phyloP scores from a whole-genome alignment of 2,888 invertebrate genomes.

The Teleogryllus oceanicus region DNA sequence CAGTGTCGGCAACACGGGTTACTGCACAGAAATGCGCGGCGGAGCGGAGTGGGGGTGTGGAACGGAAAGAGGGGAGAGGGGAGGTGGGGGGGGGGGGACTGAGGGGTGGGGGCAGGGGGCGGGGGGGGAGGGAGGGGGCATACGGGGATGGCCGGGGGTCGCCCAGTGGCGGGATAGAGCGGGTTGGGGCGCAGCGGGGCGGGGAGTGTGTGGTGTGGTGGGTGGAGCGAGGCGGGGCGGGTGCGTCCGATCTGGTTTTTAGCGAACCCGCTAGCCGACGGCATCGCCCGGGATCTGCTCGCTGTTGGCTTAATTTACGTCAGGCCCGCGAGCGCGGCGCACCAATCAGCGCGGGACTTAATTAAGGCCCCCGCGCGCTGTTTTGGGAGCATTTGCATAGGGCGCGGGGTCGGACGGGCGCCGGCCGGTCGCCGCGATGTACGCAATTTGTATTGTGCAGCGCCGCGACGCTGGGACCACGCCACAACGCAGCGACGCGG shows the following conservation, averaged over 20 bases:
- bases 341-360: background rate
- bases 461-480: background rate
- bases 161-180: too few species aligned
- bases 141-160: rapidly evolving
- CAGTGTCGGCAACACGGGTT: background rate
- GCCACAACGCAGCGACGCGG: background rate
- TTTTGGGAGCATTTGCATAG: slow-evolving; percentile 3
- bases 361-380: background rate
- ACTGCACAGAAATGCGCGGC: background rate
- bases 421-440: background rate
- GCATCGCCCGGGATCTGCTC: background rate
- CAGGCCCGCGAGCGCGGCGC: background rate
- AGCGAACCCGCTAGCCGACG: background rate
- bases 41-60: too few species aligned
- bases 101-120: too few species aligned
- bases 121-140: too few species aligned
- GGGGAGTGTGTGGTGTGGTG: too few species aligned
- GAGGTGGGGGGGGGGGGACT: rapidly evolving
- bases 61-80: too few species aligned
- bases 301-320: slow-evolving; percentile 10
- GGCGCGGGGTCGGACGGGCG: background rate
- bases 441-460: background rate
- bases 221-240: too few species aligned
- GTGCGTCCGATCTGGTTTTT: background rate
- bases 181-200: too few species aligned